A percentile compares a stretch with the other conserved stretches of the same genome.
Conservation (phyloP, 2,797 vertebrate genomes). For the Tarsius wallacei region DNA sequence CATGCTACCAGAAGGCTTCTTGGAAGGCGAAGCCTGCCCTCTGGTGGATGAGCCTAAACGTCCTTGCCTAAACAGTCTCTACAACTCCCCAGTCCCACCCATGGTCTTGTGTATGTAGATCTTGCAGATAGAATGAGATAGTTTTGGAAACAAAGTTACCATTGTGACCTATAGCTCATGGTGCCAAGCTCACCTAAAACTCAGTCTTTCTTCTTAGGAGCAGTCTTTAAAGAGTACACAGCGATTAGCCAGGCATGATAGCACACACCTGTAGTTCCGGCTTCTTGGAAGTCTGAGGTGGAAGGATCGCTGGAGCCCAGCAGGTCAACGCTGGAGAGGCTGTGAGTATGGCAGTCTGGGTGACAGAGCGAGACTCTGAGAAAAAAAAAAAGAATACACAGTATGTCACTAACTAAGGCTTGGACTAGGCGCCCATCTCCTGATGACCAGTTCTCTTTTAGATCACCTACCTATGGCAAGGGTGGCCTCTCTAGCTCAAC, state of each 20-base stretch:
- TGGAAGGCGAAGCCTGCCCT: constrained; percentile 49
- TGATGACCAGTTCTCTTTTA: not conserved
- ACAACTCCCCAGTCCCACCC: not conserved
- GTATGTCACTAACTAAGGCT: not conserved
- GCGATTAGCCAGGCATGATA: not conserved
- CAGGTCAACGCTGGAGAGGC: no score
- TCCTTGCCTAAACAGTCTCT: not conserved
- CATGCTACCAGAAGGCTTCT: not conserved
- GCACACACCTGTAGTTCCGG: no score
- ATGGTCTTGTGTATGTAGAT: not conserved
- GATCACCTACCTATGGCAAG: not conserved
- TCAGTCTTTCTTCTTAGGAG: not conserved
- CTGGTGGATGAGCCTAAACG: constrained; percentile 47
- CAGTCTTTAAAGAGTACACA: not conserved
- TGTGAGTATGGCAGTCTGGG: no score
- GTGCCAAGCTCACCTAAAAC: not conserved
- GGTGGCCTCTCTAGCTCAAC: not conserved
- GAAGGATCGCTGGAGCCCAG: no score
- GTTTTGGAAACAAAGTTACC: constrained; percentile 20
- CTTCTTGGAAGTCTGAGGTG: no score
- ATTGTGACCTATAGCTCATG: not conserved
- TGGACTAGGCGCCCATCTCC: not conserved
- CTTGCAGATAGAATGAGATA: not conserved
- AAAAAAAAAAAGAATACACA: no score
- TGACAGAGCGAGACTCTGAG: no score